Base-by-base conservation (phyloP, 1,140 invertebrate species). In the Leptestheria dahalacensis region DNA sequence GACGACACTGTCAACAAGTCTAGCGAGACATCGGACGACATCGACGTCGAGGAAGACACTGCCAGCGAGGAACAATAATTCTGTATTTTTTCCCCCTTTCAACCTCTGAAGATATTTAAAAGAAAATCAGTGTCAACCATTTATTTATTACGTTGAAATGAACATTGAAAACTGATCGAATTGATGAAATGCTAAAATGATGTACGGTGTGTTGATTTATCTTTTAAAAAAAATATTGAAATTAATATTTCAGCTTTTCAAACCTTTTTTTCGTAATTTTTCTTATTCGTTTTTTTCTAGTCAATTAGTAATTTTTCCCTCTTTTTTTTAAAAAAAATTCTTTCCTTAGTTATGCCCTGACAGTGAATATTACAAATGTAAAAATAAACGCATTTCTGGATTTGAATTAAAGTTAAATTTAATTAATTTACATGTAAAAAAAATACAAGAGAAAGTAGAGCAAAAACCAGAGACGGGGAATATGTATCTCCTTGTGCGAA, bases 11-110 rank as follows among this genome's bases (percentile, higher is more conserved):
- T 23, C 50, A 41, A 18, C 53, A 41, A 33, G 25, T 20, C 21
- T 20, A 28, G 1, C 53, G 29, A 28, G 23, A 28, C 20, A 9
- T 24, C 26, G 12, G 53, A 33, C 26, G 53, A 55, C 53, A 33
- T 55, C 53, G 53, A 55, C 53, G 53, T 55, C 53, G 53, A 55
- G 12, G 53, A 55, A 11, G 26, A 55, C 2, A 20, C 26, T 28
- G 21, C 26, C 26, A 10, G 6, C 6, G 28, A 41, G 20, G n/a
- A 50, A 50, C 11, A 50, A 47, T n/a, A n/a, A 47, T n/a, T 12
- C 46, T n/a, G n/a, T 47, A 12, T 47, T 47, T 47, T 12, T 12
- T 47, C n/a, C n/a, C 46, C 46, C 11, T 12, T 0, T 1, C 25
- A 11, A 0, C 21, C 21, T 23, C 15, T 28, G 18, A 29, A 54